Evolutionary conservation across 2,888 invertebrate genomes (phyloP), one percentile per base, ranked within the genome.

Genomic region (Epirrhoe alternata): DNA sequence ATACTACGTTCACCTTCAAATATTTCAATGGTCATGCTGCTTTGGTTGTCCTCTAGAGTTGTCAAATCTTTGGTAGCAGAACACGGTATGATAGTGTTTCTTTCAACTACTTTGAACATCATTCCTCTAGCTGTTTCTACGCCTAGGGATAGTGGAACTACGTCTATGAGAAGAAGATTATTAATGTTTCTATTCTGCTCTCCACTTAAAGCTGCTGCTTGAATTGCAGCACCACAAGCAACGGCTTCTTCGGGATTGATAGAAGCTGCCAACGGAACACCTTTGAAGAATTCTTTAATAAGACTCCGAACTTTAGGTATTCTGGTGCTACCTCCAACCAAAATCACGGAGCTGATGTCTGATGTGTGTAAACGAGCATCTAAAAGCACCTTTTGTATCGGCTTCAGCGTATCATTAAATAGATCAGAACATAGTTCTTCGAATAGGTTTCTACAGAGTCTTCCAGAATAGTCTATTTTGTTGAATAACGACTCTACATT

Each of bases 161-260:
- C 88, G 42, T 90, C 90, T 0, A 87, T 79, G 56, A 90, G 70
- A 0, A 82, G 60, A 0, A 87, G 49, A 52, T 87, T 78, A 53
- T 83, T 75, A 4, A 87, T 80, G 10, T 75, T 81, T 12, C 79
- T 70, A 59, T 85, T 79, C 12, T 66, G 61, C 33, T 85, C 72
- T 0, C 87, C 86, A 14, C 75, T 81, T 1, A 90, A 49, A 6
- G 86, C 73, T 0, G 89, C 90, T 0, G 89, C 90, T 74, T 89
- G 88, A 1, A 91, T 84, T 0, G 90, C 90, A 4, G 90, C 90
- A 0, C 90, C 90, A 30, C 78, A 81, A 0, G 90, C 90, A 0
- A 90, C 85, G 0, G 87, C 88, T 63, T 91, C 90, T 24, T 91
- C 90, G 0, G 89, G 89, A 31, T 91, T 90, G 0, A 88, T 69